Conservation (phyloP, 2,888 invertebrate species). For the Portevinia maculata region DNA sequence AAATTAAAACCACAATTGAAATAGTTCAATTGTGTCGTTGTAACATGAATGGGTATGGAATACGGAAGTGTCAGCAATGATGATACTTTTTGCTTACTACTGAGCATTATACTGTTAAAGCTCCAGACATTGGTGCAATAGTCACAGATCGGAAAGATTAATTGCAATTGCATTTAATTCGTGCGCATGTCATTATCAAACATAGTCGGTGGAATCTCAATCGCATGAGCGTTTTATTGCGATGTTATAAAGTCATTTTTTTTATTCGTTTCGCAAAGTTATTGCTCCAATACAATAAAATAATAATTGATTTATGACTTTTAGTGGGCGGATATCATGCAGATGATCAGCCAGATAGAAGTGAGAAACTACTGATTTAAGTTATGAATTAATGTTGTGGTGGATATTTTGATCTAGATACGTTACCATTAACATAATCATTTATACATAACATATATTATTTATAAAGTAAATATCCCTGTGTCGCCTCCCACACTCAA, state of each 20-base stretch:
- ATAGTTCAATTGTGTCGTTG: constrained; percentile 6
- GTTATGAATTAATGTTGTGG: constrained; percentile 38
- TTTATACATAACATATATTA: no score
- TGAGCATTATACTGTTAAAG: constrained; percentile 6
- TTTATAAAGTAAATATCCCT: no score
- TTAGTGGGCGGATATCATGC: constrained; percentile 19
- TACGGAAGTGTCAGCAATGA: background rate
- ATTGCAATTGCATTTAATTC: constrained; percentile 44
- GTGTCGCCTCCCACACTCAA: no score
- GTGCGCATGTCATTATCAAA: constrained; percentile 46
- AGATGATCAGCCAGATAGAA: constrained; percentile 19
- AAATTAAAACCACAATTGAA: background rate
- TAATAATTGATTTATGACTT: constrained; percentile 50
- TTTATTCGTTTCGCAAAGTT: constrained; percentile 8
- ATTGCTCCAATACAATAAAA: constrained; percentile 25
- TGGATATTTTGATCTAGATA: background rate
- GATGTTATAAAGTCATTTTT: no score
- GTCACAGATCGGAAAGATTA: constrained; percentile 26
- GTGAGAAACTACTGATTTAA: constrained; percentile 33
- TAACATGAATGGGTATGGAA: background rate
- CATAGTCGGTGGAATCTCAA: background rate
- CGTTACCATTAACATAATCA: no score
- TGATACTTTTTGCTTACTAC: constrained; percentile 11
- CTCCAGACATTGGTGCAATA: constrained; percentile 16
- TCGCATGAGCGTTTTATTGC: no score